phyloP scores from a whole-genome alignment of 2,113 vertebrate species.

The Chloroceryle aenea region DNA sequence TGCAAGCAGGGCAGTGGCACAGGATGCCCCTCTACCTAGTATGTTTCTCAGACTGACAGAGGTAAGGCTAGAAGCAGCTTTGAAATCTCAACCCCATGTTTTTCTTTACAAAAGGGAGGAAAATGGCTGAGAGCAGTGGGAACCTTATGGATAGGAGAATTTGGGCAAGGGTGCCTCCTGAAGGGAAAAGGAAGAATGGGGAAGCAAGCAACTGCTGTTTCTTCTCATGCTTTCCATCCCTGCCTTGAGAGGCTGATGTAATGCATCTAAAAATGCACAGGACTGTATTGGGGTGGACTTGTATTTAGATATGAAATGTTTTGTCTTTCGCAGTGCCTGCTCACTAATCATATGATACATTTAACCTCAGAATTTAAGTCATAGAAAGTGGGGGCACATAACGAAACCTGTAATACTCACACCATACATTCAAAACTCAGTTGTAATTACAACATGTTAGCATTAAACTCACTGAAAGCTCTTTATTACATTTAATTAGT shows the following conservation, averaged over 20 bases:
- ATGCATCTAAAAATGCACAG: neutral
- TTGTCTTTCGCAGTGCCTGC: neutral
- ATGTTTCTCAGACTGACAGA: neutral
- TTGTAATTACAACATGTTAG: constrained; percentile 64
- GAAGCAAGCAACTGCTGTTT: neutral
- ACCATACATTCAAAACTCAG: constrained; percentile 53
- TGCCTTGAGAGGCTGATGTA: neutral
- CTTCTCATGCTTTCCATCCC: neutral
- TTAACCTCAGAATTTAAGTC: constrained; percentile 36
- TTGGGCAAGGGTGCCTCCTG: neutral
- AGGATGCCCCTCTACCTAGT: neutral
- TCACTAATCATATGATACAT: neutral
- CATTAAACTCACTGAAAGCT: constrained; percentile 66
- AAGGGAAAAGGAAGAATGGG: neutral
- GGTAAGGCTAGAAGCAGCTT: neutral
- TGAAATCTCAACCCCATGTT: neutral
- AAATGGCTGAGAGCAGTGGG: neutral
- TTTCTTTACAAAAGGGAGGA: neutral
- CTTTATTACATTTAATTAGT: constrained; percentile 74
- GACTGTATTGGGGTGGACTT: neutral
- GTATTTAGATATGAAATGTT: neutral
- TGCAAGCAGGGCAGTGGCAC: neutral
- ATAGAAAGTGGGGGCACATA: neutral
- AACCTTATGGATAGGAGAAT: neutral
- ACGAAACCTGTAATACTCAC: neutral